Conservation (phyloP, 2,888 invertebrate genomes). For the Tetanocera ferruginea region DNA sequence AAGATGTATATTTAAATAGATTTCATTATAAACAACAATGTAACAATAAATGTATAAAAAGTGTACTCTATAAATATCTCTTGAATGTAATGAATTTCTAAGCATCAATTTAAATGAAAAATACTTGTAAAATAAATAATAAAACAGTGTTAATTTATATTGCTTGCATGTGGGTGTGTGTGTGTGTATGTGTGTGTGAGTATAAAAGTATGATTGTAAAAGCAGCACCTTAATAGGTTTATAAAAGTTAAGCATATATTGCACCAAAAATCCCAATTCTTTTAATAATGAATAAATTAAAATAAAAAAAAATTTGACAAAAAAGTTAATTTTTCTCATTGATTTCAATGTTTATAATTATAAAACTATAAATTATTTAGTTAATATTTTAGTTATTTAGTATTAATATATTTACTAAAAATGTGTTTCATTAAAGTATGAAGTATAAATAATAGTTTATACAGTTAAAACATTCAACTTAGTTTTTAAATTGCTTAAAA, state of each 20-base stretch:
- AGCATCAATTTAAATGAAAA: not conserved
- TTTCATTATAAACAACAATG: slow-evolving; percentile 32
- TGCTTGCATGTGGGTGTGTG: not conserved
- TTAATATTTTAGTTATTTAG: not conserved
- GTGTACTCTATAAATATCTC: not conserved
- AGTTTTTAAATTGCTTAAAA: too few species aligned
- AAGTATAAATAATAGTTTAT: slow-evolving; percentile 15
- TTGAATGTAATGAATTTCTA: not conserved
- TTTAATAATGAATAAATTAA: slow-evolving; percentile 2
- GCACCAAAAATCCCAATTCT: slow-evolving; percentile 21
- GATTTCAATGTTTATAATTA: not conserved
- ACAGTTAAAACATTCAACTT: not conserved
- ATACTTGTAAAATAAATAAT: not conserved
- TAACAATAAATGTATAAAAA: slow-evolving; percentile 28
- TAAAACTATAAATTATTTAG: not conserved
- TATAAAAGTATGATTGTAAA: not conserved
- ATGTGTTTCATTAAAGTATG: not conserved
- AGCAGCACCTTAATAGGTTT: not conserved
- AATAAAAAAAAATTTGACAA: not conserved
- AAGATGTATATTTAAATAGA: slow-evolving; percentile 22
- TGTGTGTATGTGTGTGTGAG: not conserved
- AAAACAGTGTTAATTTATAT: not conserved
- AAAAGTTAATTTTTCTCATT: not conserved
- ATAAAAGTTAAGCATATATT: slow-evolving; percentile 4
- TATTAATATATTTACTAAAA: slow-evolving; percentile 2